A percentile compares a stretch with the other conserved stretches of the same genome.
phyloP scores from a whole-genome alignment of 2,888 invertebrate species.

The Phortica magna region DNA sequence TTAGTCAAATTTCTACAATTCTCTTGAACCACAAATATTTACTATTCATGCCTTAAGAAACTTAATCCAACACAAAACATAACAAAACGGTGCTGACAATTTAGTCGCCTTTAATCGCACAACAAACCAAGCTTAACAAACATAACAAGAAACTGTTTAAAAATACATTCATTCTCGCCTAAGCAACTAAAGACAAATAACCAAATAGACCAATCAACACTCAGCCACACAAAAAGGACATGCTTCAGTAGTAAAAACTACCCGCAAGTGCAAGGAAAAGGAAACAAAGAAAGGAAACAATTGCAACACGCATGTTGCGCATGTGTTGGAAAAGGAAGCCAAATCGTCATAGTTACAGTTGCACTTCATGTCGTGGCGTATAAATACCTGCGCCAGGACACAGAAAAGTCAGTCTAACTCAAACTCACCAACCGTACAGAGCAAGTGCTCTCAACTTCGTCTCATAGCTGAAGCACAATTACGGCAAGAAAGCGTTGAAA shows the following conservation, averaged over 20 bases:
- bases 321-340: conserved; percentile 23
- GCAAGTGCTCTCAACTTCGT: neutral
- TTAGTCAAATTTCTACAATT: no score
- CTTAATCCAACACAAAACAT: neutral
- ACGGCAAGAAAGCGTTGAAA: conserved; percentile 21
- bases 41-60: neutral
- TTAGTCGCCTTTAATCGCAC: neutral
- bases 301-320: conserved; percentile 8
- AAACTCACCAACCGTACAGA: conserved; percentile 23
- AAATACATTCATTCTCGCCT: conserved; percentile 8
- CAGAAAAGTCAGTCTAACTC: conserved; percentile 30
- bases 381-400: conserved; percentile 27
- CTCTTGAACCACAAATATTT: no score
- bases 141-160: conserved; percentile 20
- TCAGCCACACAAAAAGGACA: neutral
- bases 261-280: neutral
- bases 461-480: neutral
- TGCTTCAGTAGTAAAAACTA: neutral
- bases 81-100: neutral
- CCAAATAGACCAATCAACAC: conserved; percentile 8
- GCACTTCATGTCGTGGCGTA: neutral
- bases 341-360: neutral
- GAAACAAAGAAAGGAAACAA: neutral
- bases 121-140: neutral
- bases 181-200: neutral